Conservation (phyloP, 2,113 vertebrate genomes). For the Elaphurus davidianus region DNA sequence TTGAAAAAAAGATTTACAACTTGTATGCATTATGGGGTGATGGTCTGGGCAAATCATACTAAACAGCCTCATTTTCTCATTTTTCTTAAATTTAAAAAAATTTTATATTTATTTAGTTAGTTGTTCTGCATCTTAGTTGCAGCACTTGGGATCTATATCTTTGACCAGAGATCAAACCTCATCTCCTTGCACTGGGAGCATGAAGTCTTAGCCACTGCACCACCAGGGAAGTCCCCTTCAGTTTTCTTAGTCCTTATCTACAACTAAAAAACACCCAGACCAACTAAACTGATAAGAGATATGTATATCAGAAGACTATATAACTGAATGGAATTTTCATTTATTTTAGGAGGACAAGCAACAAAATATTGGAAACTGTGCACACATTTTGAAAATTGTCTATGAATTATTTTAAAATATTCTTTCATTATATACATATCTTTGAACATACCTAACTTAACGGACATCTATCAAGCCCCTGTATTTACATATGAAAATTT, state of each 20-base stretch:
- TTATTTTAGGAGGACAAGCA: neutral
- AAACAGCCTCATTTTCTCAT: neutral
- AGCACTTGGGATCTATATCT: neutral
- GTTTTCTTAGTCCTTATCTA: neutral
- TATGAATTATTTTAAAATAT: neutral
- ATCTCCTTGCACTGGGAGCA: neutral
- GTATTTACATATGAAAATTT: neutral
- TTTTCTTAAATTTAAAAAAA: neutral
- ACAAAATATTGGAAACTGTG: neutral
- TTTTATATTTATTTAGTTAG: neutral
- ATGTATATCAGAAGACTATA: neutral
- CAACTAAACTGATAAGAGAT: neutral
- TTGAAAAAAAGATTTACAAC: neutral
- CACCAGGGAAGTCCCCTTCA: neutral
- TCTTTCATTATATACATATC: neutral
- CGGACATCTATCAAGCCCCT: neutral
- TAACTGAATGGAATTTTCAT: neutral
- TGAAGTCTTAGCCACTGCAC: neutral
- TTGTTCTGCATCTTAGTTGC: neutral
- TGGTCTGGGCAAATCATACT: neutral
- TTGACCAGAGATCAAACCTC: neutral
- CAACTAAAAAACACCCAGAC: neutral
- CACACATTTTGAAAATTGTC: neutral
- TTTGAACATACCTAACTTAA: neutral
- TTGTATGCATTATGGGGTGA: neutral